Evolutionary conservation across 2,888 invertebrate species (phyloP).

Genomic region (Synergus gifuensis): DNA sequence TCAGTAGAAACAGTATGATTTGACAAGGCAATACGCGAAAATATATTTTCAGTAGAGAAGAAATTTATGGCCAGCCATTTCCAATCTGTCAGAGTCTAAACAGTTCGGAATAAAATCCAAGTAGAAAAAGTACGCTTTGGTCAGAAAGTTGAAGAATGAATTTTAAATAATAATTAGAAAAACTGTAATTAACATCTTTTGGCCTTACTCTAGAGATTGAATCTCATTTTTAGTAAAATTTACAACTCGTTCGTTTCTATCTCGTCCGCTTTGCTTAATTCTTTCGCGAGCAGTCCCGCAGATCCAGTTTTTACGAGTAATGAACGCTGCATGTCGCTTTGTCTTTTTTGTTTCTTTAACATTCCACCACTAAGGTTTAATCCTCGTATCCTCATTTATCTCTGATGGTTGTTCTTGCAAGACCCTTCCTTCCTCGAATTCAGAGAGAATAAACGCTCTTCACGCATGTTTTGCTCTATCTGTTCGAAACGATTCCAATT

Average conservation of each 20-base stretch:
- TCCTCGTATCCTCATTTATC: slow-evolving; percentile 31
- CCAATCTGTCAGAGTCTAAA: too few relatives aligned
- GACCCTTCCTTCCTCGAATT: background rate
- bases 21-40: too few relatives aligned
- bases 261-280: background rate
- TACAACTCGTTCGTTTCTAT: background rate
- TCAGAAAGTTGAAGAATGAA: too few relatives aligned
- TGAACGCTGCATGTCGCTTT: background rate
- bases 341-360: slow-evolving; percentile 10
- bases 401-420: slow-evolving; percentile 23
- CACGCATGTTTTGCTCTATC: slow-evolving; percentile 17
- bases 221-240: too few relatives aligned
- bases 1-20: too few relatives aligned
- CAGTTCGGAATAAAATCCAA: too few relatives aligned
- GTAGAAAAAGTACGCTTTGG: too few relatives aligned
- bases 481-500: slow-evolving; percentile 29
- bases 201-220: too few relatives aligned
- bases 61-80: too few relatives aligned
- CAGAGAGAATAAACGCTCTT: slow-evolving; percentile 13
- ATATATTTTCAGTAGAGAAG: too few relatives aligned
- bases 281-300: background rate
- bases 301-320: background rate
- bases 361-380: slow-evolving; percentile 20
- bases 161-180: too few relatives aligned
- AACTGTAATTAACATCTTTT: too few relatives aligned